Evolutionary conservation across 2,888 invertebrate species (phyloP).

Genomic region (Drosophila koepferae): DNA sequence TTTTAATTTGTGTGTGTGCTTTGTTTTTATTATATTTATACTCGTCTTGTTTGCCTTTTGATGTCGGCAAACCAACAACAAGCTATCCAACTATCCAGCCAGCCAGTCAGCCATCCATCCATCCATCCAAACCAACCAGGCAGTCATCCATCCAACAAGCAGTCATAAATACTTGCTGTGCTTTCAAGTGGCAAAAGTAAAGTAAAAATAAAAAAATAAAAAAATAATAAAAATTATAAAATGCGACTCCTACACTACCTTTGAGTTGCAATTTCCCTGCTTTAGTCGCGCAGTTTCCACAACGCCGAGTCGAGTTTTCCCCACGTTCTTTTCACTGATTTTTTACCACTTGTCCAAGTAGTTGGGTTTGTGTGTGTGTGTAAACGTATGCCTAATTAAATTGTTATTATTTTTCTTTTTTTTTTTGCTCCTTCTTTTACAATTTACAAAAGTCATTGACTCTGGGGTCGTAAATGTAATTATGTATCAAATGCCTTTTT

Average conservation of each 20-base stretch:
- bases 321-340: constrained; percentile 67
- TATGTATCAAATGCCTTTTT: constrained; percentile 6
- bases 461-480: constrained; percentile 27
- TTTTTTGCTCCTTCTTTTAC: constrained; percentile 9
- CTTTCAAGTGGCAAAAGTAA: constrained; percentile 71
- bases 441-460: constrained; percentile 54
- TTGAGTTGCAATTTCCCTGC: constrained; percentile 51
- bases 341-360: constrained; percentile 42
- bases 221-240: constrained; percentile 63
- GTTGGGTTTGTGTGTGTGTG: constrained; percentile 31
- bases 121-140: constrained; percentile 49
- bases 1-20: constrained; percentile 28
- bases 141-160: constrained; percentile 52
- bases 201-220: constrained; percentile 23
- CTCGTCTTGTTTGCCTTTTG: constrained; percentile 61
- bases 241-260: constrained; percentile 68
- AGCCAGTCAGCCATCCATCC: constrained; percentile 12
- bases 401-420: constrained; percentile 59
- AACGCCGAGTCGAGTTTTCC: constrained; percentile 39
- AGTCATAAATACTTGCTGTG: constrained; percentile 78
- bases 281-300: constrained; percentile 51
- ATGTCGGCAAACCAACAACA: constrained; percentile 57
- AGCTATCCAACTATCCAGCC: constrained; percentile 20
- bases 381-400: constrained; percentile 64
- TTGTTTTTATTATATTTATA: constrained; percentile 29